These are phyloP conservation scores for Syngnathoides biaculeatus DNA, from an alignment of 2,113 vertebrate species.

Conservation along the genomic window DNA sequence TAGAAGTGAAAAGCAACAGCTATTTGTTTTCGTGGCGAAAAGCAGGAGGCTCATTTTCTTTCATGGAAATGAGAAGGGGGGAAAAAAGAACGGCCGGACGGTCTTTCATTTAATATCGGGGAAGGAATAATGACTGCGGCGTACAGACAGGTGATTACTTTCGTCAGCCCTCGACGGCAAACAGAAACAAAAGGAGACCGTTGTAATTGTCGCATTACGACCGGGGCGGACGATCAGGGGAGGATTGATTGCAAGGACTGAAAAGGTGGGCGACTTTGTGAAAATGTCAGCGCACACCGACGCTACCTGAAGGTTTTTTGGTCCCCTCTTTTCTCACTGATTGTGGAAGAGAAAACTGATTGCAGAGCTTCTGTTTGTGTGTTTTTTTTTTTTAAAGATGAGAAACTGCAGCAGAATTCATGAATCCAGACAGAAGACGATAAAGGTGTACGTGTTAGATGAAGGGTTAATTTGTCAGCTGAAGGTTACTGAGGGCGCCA, in stretches of 20 bases:
- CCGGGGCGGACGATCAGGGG: conserved; percentile 58
- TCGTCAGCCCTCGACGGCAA: conserved; percentile 53
- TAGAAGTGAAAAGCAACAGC: conserved; percentile 30
- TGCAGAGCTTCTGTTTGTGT: conserved; percentile 51
- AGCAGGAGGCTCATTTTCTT: conserved; percentile 51
- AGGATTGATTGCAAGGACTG: conserved; percentile 73
- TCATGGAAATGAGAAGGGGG: conserved; percentile 40
- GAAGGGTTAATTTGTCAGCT: conserved; percentile 68
- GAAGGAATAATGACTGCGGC: conserved; percentile 66
- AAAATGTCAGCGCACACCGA: conserved; percentile 74
- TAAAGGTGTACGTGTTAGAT: conserved; percentile 59
- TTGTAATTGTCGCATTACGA: conserved; percentile 75
- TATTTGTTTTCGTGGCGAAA: conserved; percentile 50
- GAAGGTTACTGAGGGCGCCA: conserved; percentile 54
- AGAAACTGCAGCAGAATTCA: conserved; percentile 62
- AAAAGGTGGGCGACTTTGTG: conserved; percentile 75
- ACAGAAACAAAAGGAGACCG: conserved; percentile 71
- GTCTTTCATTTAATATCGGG: conserved; percentile 71
- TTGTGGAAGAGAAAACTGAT: conserved; percentile 44
- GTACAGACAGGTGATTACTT: conserved; percentile 42
- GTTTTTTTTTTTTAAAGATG: conserved; percentile 72
- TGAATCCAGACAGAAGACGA: conserved; percentile 43
- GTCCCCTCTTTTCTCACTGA: conserved; percentile 31
- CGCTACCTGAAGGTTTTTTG: conserved; percentile 69
- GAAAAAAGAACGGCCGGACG: conserved; percentile 6